A percentile compares a stretch with the other conserved stretches of the same genome.
phyloP scores from a whole-genome alignment of 1,140 invertebrate genomes.

The Pinna nobilis region DNA sequence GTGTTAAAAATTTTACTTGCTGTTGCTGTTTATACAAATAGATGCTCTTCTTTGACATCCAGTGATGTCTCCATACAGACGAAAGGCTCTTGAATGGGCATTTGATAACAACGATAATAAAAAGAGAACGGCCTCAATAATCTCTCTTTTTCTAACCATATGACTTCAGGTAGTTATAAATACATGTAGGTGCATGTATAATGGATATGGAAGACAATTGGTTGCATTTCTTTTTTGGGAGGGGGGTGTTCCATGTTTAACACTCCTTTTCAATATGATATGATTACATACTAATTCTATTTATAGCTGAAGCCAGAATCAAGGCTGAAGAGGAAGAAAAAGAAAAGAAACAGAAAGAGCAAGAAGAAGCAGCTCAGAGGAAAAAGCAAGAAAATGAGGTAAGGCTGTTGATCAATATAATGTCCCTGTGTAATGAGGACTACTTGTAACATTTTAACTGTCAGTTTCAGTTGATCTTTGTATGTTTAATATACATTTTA shows the following conservation, averaged over 20 bases:
- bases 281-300: too few relatives aligned
- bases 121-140: too few relatives aligned
- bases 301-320: conserved; percentile 37
- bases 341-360: conserved; percentile 46
- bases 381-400: conserved; percentile 69
- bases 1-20: too few relatives aligned
- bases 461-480: not conserved
- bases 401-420: not conserved
- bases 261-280: not conserved
- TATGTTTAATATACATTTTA: not conserved
- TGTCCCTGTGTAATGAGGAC: not conserved
- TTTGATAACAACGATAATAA: too few relatives aligned
- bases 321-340: conserved; percentile 49
- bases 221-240: not conserved
- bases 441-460: conserved; percentile 8
- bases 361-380: conserved; percentile 59
- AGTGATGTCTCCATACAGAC: not conserved
- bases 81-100: too few relatives aligned
- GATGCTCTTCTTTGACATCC: not conserved
- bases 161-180: not conserved
- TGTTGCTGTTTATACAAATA: too few relatives aligned
- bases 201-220: not conserved
- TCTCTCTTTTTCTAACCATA: not conserved
- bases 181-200: not conserved
- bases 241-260: not conserved